A percentile compares a stretch with the other conserved stretches of the same genome.
These are phyloP conservation scores for Conchocele bisecta DNA, from an alignment of 2,888 invertebrate genomes.

Conservation along the genomic window DNA sequence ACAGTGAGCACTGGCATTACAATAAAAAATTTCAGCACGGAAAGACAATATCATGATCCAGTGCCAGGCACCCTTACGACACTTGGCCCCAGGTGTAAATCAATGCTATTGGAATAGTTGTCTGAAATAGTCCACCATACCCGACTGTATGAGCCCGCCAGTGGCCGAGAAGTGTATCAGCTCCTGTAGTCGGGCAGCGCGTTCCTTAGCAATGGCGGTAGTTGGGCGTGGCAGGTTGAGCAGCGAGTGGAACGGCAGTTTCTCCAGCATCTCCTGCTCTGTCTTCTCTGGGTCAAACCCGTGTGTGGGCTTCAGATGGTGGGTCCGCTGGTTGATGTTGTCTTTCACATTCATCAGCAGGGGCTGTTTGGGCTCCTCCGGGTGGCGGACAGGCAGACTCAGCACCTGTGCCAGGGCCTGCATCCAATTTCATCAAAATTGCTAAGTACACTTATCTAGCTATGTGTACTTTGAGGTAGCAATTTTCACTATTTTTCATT, in stretches of 20 bases:
- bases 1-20: no score
- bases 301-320: conserved; percentile 74
- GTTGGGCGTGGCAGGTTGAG: conserved; percentile 64
- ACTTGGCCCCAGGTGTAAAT: no score
- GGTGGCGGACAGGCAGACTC: conserved; percentile 65
- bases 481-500: no score
- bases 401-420: conserved; percentile 69
- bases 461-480: no score
- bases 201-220: conserved; percentile 65
- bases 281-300: conserved; percentile 75
- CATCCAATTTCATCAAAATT: no score
- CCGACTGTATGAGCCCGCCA: conserved; percentile 74
- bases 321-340: conserved; percentile 72
- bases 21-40: no score
- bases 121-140: no score
- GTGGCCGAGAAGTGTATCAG: conserved; percentile 80
- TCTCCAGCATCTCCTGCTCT: conserved; percentile 76
- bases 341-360: conserved; percentile 76
- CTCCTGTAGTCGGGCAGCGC: conserved; percentile 80
- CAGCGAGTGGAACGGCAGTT: conserved; percentile 63
- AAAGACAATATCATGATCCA: no score
- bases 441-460: no score
- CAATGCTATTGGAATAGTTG: no score
- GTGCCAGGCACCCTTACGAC: no score
- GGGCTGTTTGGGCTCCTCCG: conserved; percentile 72